Base-by-base conservation (phyloP, 2,113 vertebrate species). In the Neolamprologus ventralis region DNA sequence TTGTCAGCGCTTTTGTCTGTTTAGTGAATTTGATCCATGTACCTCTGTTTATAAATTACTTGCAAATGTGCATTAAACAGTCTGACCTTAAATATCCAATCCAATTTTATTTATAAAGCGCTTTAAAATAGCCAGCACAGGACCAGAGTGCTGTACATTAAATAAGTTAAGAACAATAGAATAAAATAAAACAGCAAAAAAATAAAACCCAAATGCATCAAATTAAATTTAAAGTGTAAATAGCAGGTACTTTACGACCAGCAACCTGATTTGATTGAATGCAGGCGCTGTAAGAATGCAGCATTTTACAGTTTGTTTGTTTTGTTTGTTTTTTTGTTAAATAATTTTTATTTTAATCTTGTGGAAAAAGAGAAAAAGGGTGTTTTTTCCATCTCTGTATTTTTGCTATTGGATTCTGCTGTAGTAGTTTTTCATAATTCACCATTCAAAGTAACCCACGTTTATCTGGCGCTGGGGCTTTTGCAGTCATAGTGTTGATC, bases 341-440 rank as follows among this genome's bases (percentile, higher is more conserved):
- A 12, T 12, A 1, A 37, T n/a, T 37, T 37, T n/a, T 13, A n/a
- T 35, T 35, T 65, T 2, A 49, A 8, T 26, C 23, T 0, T 47
- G 14, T 26, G 21, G 40, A 47, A 73, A 40, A 71, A 40, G 21
- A 47, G 14, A 28, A 28, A 75, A 47, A 28, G 8, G 9, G 9
- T 75, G 40, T 26, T 28, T 47, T 60, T 75, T 0, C 42, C 3
- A 75, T 45, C 3, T 28, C 42, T 28, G 26, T 31, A 31, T 31
- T 49, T 75, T 1, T 2, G 26, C 45, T 1, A 1, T 31, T 31
- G 42, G 26, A 31, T 28, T 78, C 6, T 49, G 17, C 42, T 0
- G 21, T 17, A 78, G 71, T 31, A 78, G 26, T 28, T 78, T 49
- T 49, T 47, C 0, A 31, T n/a, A 1, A 31, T 49, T 3, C 42